phyloP scores from a whole-genome alignment of 2,888 invertebrate genomes.

The Biston betularia region DNA sequence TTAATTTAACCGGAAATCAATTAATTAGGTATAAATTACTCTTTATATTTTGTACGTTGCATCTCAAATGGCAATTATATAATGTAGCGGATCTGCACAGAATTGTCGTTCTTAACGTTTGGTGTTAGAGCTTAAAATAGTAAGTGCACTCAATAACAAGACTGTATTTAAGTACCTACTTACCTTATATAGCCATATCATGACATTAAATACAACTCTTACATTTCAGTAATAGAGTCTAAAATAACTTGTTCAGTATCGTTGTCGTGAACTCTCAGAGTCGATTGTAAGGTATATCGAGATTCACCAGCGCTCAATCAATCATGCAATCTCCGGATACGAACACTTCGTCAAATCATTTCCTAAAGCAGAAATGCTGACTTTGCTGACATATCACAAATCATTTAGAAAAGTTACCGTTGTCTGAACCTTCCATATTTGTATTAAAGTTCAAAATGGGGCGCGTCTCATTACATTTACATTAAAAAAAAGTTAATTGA shows the following conservation, averaged over 20 bases:
- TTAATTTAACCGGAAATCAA: conserved; percentile 14
- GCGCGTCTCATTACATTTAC: neutral
- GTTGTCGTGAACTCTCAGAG: neutral
- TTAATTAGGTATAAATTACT: conserved; percentile 16
- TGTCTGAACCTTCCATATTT: neutral
- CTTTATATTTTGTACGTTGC: conserved; percentile 14
- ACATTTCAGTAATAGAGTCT: neutral
- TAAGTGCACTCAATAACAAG: neutral
- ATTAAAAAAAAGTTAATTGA: neutral
- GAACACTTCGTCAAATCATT: conserved; percentile 32
- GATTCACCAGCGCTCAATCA: conserved; percentile 24
- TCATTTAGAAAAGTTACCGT: conserved; percentile 2
- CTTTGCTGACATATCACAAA: conserved; percentile 32
- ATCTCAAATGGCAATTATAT: conserved; percentile 26
- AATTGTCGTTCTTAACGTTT: neutral
- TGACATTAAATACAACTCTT: neutral
- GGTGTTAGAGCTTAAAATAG: conserved; percentile 10
- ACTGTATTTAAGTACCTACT: no score
- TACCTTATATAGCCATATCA: neutral
- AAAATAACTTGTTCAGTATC: neutral
- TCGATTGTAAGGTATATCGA: neutral
- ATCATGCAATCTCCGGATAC: conserved; percentile 32
- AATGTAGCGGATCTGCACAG: conserved; percentile 9
- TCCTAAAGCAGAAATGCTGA: conserved; percentile 28
- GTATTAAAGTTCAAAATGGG: conserved; percentile 12